Percentiles rank a stretch among this genome's conserved stretches.
Evolutionary conservation across 2,888 invertebrate species (phyloP).

Genomic region (Teleogryllus oceanicus): DNA sequence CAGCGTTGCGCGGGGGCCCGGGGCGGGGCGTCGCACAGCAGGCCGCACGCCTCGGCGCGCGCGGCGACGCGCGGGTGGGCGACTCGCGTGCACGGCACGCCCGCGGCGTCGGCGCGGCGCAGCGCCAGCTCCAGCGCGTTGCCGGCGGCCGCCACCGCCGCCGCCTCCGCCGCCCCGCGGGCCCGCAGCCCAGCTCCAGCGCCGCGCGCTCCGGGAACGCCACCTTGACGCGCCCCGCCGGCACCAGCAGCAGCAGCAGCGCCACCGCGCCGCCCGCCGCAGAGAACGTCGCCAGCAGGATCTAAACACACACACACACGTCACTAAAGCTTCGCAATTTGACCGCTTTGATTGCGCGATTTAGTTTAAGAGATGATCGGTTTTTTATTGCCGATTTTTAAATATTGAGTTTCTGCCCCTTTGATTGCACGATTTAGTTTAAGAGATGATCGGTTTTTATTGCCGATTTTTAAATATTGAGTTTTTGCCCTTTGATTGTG

Average conservation of each 20-base stretch:
- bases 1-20: too few species aligned
- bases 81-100: background rate
- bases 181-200: constrained; percentile 55
- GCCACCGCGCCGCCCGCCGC: constrained; percentile 64
- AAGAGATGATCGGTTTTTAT: too few species aligned
- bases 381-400: too few species aligned
- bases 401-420: too few species aligned
- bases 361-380: too few species aligned
- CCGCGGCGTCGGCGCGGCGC: background rate
- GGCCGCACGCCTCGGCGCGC: background rate
- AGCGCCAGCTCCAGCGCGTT: background rate
- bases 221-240: constrained; percentile 65
- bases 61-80: background rate
- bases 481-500: too few species aligned
- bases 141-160: background rate
- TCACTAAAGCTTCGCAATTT: too few species aligned
- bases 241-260: constrained; percentile 64
- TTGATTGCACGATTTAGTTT: too few species aligned
- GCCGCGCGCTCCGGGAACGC: constrained; percentile 61
- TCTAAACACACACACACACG: constrained; percentile 47
- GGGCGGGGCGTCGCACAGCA: background rate
- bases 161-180: background rate
- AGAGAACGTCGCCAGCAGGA: constrained; percentile 65
- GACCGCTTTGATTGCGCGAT: too few species aligned
- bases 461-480: too few species aligned